These are phyloP conservation scores for Aplidium turbinatum DNA, from an alignment of 23 tunicate genomes.

Conservation along the genomic window DNA sequence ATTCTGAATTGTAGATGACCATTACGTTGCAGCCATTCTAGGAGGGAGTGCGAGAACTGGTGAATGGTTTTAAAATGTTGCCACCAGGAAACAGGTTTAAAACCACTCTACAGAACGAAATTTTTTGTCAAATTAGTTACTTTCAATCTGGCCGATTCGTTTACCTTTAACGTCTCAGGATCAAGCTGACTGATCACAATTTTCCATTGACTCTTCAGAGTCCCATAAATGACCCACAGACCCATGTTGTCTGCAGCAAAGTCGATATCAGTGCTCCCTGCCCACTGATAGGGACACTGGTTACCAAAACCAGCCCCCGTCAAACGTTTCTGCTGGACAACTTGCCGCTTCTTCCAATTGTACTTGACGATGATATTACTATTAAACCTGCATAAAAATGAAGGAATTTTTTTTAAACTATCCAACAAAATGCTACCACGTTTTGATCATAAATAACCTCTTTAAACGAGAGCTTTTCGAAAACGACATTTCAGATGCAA, in stretches of 20 bases:
- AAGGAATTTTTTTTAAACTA: not conserved
- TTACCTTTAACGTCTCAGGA: constrained; percentile 39
- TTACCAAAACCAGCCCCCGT: constrained; percentile 46
- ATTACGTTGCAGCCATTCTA: too few species aligned
- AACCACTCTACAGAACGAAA: too few species aligned
- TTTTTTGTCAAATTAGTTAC: too few species aligned
- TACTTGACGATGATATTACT: constrained; percentile 31
- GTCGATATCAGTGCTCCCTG: constrained; percentile 64
- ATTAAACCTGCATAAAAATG: constrained; percentile 33
- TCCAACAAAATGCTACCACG: not conserved
- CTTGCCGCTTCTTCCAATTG: constrained; percentile 13
- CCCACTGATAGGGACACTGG: constrained; percentile 43
- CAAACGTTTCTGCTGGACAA: not conserved
- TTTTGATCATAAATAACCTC: too few species aligned
- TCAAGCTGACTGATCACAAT: constrained; percentile 46
- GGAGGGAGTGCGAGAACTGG: too few species aligned
- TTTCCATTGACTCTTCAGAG: constrained; percentile 43
- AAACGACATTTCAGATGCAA: too few species aligned
- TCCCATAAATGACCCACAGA: constrained; percentile 58
- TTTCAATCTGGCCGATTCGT: too few species aligned
- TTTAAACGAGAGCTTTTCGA: too few species aligned
- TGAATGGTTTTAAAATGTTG: too few species aligned
- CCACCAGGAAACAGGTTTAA: too few species aligned
- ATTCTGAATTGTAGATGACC: too few species aligned
- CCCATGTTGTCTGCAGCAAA: constrained; percentile 49